phyloP scores from a whole-genome alignment of 1,140 invertebrate genomes.

The Cherax quadricarinatus region DNA sequence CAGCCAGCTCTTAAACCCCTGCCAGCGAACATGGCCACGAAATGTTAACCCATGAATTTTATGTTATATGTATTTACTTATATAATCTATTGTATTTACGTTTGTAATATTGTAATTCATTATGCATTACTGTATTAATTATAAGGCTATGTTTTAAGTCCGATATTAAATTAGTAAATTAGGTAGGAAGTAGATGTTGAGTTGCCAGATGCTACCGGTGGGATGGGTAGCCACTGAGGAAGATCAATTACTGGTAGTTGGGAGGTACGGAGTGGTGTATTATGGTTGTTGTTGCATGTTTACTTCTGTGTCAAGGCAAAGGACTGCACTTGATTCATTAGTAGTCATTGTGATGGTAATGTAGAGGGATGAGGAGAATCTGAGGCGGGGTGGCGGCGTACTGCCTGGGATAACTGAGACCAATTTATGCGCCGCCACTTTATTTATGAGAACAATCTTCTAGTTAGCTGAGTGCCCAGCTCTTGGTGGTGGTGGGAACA shows the following conservation, averaged over 20 bases:
- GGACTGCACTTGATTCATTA: neutral
- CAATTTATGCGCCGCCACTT: slow-evolving; percentile 12
- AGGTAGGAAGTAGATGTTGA: neutral
- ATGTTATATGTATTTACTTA: too few relatives aligned
- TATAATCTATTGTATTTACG: too few relatives aligned
- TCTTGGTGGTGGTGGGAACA: neutral
- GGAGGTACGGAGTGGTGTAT: slow-evolving; percentile 28
- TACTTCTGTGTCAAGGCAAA: neutral
- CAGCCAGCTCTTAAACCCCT: neutral
- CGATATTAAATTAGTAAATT: too few relatives aligned
- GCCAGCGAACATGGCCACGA: neutral
- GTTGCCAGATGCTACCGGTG: slow-evolving; percentile 33
- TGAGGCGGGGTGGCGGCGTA: neutral
- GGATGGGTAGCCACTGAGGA: slow-evolving; percentile 13
- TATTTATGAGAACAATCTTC: slow-evolving; percentile 39
- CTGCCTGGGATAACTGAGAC: neutral
- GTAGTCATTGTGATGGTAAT: neutral
- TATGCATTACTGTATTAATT: too few relatives aligned
- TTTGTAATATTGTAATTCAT: too few relatives aligned
- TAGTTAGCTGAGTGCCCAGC: slow-evolving; percentile 9
- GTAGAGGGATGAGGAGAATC: neutral
- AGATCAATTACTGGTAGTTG: slow-evolving; percentile 51
- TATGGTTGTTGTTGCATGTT: neutral
- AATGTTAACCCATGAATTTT: neutral
- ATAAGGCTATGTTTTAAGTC: too few relatives aligned